Conservation (phyloP, 2,797 vertebrate species). For the Lepus oiostolus region DNA sequence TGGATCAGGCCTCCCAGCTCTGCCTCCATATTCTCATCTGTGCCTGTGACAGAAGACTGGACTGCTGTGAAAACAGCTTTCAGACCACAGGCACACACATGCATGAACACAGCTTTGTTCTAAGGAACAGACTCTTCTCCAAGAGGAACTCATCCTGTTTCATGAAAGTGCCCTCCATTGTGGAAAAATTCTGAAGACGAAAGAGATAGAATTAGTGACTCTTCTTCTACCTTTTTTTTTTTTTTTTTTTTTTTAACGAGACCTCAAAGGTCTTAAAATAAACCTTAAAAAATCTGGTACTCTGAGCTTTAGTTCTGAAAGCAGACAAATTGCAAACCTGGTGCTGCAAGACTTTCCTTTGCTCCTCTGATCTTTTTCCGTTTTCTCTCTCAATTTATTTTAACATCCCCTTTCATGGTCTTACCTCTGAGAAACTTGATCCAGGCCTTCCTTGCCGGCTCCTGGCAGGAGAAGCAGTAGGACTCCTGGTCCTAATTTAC, state of each 20-base stretch:
- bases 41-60: constrained; percentile 9
- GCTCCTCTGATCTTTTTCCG: constrained; percentile 73
- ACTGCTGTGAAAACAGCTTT: constrained; percentile 36
- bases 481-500: constrained; percentile 23
- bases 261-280: constrained; percentile 76
- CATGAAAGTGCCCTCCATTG: constrained; percentile 61
- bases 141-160: constrained; percentile 52
- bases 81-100: neutral
- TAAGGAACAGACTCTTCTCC: constrained; percentile 21
- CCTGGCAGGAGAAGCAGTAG: constrained; percentile 71
- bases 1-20: neutral
- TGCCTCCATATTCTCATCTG: neutral
- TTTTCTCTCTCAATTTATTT: constrained; percentile 78
- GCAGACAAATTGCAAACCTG: constrained; percentile 73
- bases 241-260: neutral
- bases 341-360: constrained; percentile 58
- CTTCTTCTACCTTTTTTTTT: neutral
- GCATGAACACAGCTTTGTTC: neutral
- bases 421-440: constrained; percentile 66
- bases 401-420: constrained; percentile 75
- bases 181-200: constrained; percentile 65
- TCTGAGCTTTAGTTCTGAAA: constrained; percentile 67
- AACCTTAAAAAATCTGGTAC: constrained; percentile 68
- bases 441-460: constrained; percentile 45
- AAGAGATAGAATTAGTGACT: constrained; percentile 69